Evolutionary conservation across 2,797 vertebrate genomes (phyloP).

Genomic region (Todus mexicanus): DNA sequence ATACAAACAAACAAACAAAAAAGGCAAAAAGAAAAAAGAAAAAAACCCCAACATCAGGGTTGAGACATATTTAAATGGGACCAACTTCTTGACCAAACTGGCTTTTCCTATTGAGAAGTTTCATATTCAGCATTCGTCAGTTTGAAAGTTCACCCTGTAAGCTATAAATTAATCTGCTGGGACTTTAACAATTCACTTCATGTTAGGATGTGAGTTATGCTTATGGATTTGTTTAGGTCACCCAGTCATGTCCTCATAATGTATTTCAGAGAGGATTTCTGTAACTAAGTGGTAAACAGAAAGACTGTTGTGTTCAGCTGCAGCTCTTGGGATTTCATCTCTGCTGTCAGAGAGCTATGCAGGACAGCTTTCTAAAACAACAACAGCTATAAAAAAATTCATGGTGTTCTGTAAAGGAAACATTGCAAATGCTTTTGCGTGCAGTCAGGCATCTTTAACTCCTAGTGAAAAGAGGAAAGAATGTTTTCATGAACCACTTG

Average conservation of each 20-base stretch:
- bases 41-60: background rate
- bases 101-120: background rate
- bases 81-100: background rate
- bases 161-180: slow-evolving; percentile 38
- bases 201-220: slow-evolving; percentile 35
- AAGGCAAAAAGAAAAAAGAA: background rate
- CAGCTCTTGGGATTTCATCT: slow-evolving; percentile 16
- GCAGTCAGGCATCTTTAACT: background rate
- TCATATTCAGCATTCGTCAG: slow-evolving; percentile 23
- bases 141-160: slow-evolving; percentile 48
- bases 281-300: background rate
- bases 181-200: slow-evolving; percentile 30
- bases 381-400: background rate
- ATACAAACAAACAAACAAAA: too few relatives aligned
- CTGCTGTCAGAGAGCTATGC: background rate
- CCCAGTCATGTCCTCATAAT: slow-evolving; percentile 26
- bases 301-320: background rate
- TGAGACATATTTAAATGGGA: slow-evolving; percentile 8
- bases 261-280: slow-evolving; percentile 37
- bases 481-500: background rate
- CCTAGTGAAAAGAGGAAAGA: background rate
- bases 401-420: background rate
- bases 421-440: background rate
- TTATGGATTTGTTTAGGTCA: slow-evolving; percentile 53
- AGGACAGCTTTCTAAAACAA: slow-evolving; percentile 19